Percentiles rank a stretch among this genome's conserved stretches.
phyloP scores from a whole-genome alignment of 2,797 vertebrate species.

The Epinephelus coioides region DNA sequence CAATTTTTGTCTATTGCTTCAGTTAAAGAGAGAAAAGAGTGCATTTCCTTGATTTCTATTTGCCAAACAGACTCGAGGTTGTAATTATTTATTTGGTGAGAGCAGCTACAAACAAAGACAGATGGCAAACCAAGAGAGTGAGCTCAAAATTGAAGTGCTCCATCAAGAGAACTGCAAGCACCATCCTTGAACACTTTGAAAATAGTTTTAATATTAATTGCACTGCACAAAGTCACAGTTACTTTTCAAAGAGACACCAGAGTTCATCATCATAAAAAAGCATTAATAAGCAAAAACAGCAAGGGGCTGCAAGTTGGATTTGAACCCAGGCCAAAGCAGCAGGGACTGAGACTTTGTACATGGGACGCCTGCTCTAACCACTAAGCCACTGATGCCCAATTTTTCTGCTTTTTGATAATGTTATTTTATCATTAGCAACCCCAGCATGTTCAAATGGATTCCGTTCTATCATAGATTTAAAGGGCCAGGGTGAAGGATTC shows the following conservation, averaged over 20 bases:
- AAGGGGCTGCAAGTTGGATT: no score
- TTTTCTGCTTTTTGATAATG: no score
- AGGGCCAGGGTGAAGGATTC: no score
- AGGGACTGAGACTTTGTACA: no score
- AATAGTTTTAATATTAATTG: conserved; percentile 1
- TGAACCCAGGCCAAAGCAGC: no score
- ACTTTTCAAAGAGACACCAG: not conserved
- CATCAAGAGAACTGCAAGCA: not conserved
- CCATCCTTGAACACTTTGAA: conserved; percentile 7
- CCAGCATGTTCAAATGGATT: no score
- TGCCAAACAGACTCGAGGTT: conserved; percentile 19
- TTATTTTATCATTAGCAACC: no score
- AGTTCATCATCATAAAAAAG: not conserved
- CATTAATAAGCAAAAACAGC: not conserved
- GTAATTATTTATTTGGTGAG: conserved; percentile 35
- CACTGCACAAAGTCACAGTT: not conserved
- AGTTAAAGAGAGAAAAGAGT: not conserved
- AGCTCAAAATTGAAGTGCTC: conserved; percentile 30
- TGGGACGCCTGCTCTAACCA: no score
- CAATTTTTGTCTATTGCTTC: not conserved
- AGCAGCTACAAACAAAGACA: conserved; percentile 47
- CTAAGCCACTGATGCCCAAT: no score
- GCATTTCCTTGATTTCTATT: conserved; percentile 8
- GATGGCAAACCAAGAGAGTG: conserved; percentile 27
- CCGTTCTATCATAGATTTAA: no score